These are phyloP conservation scores for Eptatretus atami DNA, from an alignment of 2,797 vertebrate genomes.

Conservation along the genomic window DNA sequence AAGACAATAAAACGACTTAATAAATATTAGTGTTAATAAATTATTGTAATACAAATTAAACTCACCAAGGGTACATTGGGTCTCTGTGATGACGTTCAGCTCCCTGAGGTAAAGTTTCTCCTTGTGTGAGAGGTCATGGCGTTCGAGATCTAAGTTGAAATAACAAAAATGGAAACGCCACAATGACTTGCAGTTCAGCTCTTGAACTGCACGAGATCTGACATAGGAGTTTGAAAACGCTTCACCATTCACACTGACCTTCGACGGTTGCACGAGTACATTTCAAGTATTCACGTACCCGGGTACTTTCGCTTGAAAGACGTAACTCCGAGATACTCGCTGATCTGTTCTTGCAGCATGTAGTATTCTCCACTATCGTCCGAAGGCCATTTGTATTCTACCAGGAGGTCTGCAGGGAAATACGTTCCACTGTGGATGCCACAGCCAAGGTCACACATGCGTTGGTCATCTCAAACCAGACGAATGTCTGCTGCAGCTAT, in stretches of 20 bases:
- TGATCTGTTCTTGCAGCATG: slow-evolving; percentile 96
- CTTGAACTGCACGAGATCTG: neutral
- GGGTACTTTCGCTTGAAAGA: slow-evolving; percentile 97
- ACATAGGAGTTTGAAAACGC: neutral
- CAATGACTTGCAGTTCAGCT: neutral
- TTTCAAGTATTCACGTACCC: slow-evolving; percentile 22
- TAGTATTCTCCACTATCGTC: slow-evolving; percentile 91
- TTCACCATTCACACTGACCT: too few relatives aligned
- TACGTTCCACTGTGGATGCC: slow-evolving; percentile 34
- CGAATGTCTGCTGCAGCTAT: too few relatives aligned
- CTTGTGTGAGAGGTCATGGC: slow-evolving; percentile 82
- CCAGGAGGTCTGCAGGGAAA: slow-evolving; percentile 85
- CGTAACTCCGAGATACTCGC: slow-evolving; percentile 85
- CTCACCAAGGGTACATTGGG: slow-evolving; percentile 81
- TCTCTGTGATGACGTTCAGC: slow-evolving; percentile 88
- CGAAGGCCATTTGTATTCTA: slow-evolving; percentile 89
- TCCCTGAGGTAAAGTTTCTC: slow-evolving; percentile 88
- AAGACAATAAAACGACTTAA: too few relatives aligned
- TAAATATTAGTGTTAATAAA: too few relatives aligned
- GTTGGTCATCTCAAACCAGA: too few relatives aligned
- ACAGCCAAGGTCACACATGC: too few relatives aligned
- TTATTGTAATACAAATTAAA: neutral
- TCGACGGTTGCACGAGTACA: too few relatives aligned
- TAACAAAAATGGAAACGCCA: neutral
- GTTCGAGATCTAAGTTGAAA: slow-evolving; percentile 50